phyloP scores from a whole-genome alignment of 2,113 vertebrate genomes.

The Brevimyrus niger region DNA sequence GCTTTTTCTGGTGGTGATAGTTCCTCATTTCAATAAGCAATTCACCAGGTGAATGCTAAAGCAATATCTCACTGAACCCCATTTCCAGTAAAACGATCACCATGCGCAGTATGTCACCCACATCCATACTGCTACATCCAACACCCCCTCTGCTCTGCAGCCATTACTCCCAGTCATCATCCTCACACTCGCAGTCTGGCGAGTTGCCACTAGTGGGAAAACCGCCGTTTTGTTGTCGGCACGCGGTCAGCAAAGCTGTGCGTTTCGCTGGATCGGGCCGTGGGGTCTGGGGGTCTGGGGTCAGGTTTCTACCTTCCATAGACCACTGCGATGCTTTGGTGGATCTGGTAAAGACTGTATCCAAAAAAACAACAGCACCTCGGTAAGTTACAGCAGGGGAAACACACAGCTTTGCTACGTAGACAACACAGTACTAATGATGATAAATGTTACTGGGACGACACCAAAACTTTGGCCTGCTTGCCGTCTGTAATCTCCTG shows the following conservation, averaged over 20 bases:
- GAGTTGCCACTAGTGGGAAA: conserved; percentile 27
- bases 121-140: conserved; percentile 55
- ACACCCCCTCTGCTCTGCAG: conserved; percentile 40
- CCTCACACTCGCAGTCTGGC: conserved; percentile 27
- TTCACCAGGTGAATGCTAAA: conserved; percentile 44
- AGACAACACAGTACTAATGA: conserved; percentile 45
- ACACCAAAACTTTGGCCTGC: conserved; percentile 45
- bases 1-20: background rate
- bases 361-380: background rate
- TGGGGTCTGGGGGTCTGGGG: conserved; percentile 13
- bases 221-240: conserved; percentile 32
- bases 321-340: conserved; percentile 24
- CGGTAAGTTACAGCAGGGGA: background rate
- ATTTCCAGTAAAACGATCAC: conserved; percentile 37
- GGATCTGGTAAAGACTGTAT: background rate
- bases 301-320: background rate
- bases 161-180: conserved; percentile 45
- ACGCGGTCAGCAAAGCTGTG: conserved; percentile 50
- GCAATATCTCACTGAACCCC: conserved; percentile 45
- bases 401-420: conserved; percentile 61
- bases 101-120: conserved; percentile 49
- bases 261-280: conserved; percentile 35
- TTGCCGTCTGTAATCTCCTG: background rate
- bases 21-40: background rate
- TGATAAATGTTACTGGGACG: conserved; percentile 35